Evolutionary conservation across 1,140 invertebrate species (phyloP).

Genomic region (Pristionchus pacificus): DNA sequence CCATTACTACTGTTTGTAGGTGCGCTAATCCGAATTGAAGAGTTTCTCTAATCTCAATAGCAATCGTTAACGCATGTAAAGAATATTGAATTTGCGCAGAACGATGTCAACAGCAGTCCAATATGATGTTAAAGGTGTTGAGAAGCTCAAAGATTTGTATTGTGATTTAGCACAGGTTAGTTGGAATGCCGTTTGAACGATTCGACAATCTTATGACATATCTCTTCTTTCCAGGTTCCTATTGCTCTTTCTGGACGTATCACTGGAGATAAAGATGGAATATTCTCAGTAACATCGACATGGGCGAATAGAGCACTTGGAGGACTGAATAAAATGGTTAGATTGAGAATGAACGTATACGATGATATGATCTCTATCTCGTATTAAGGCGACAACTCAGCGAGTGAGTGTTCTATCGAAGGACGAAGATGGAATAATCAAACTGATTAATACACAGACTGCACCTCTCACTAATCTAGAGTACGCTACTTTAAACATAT

Average conservation of each 20-base stretch:
- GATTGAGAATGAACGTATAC: too few species aligned
- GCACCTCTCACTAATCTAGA: constrained; percentile 21
- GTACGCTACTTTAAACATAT: constrained; percentile 21
- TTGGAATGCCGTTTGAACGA: neutral
- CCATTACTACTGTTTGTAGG: too few species aligned
- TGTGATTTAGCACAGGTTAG: constrained; percentile 28
- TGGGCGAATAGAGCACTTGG: neutral
- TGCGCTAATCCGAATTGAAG: too few species aligned
- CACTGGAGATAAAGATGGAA: constrained; percentile 1
- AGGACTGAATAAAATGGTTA: constrained; percentile 3
- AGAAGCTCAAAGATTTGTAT: constrained; percentile 36
- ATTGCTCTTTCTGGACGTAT: constrained; percentile 31
- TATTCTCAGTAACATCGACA: neutral
- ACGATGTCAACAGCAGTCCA: constrained; percentile 18
- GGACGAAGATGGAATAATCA: neutral
- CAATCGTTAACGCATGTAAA: too few species aligned
- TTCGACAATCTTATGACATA: too few species aligned
- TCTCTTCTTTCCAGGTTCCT: constrained; percentile 12
- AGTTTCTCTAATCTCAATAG: too few species aligned
- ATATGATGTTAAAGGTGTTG: constrained; percentile 27
- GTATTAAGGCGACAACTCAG: neutral
- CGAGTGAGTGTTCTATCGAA: neutral
- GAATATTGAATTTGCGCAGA: too few species aligned
- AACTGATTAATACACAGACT: constrained; percentile 20
- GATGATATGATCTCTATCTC: neutral